phyloP scores from a whole-genome alignment of 2,797 vertebrate species.

The Corythornis leucogaster region DNA sequence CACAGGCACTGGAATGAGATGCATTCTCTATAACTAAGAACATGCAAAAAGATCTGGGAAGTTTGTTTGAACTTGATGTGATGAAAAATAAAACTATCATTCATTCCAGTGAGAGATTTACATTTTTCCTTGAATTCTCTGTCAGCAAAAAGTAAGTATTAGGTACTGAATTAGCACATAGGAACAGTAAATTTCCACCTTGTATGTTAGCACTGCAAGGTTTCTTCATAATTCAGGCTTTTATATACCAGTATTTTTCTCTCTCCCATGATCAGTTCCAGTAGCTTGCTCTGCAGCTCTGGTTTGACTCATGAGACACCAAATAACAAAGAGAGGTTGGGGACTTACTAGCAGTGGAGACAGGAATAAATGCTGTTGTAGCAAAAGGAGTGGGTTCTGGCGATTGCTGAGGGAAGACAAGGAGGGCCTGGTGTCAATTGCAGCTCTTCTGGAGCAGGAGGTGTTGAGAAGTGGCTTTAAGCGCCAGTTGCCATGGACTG shows the following conservation, averaged over 20 bases:
- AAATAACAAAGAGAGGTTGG: neutral
- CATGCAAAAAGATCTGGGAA: neutral
- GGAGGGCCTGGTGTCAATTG: neutral
- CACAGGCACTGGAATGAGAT: neutral
- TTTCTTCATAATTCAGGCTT: neutral
- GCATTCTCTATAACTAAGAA: neutral
- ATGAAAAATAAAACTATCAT: neutral
- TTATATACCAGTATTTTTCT: neutral
- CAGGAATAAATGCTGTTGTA: neutral
- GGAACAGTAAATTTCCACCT: neutral
- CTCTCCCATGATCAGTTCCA: neutral
- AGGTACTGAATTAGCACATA: neutral
- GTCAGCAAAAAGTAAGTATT: neutral
- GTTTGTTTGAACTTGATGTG: conserved; percentile 12
- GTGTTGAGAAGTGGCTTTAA: neutral
- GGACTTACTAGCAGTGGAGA: neutral
- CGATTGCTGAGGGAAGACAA: neutral
- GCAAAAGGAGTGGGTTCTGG: neutral
- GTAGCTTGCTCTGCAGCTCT: neutral
- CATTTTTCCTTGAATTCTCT: conserved; percentile 7
- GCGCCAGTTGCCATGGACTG: neutral
- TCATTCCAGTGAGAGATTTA: neutral
- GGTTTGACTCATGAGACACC: neutral
- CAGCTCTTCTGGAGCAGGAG: neutral
- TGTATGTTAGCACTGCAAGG: neutral